Evolutionary conservation across 2,113 vertebrate genomes (phyloP), one percentile per base, ranked within the genome.

Genomic region (Aspiorhynchus laticeps): DNA sequence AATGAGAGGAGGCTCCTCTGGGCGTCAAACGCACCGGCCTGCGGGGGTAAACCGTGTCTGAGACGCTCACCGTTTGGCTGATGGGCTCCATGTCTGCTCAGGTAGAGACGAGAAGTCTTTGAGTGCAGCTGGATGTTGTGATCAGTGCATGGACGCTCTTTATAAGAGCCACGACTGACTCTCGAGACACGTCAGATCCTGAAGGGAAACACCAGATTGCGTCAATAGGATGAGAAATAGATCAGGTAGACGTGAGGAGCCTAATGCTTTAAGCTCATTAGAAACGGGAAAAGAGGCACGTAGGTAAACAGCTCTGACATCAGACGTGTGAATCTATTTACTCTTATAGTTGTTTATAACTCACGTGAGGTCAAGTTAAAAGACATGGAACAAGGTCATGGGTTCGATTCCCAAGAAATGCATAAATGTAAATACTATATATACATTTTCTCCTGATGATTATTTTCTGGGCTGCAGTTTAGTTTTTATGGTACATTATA

Each of bases 221-320:
- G 91, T 92, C 92, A 93, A 81, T 71, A 73, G 36, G 86, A 80
- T 85, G 87, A 89, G 85, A 76, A 83, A 80, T 84, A 86, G 87
- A 84, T 24, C 69, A 51, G 77, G 81, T 71, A 82, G 31, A 67
- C n/a, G 36, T 2, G 31, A 61, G 43, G 56, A 46, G 24, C 28
- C 28, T 83, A 83, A 77, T 53, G 24, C 80, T 28, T 53, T 87
- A 78, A 83, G 51, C 19, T 79, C 61, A 67, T 85, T 85, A 85
- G 59, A 36, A 9, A 33, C 75, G 28, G 24, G 31, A 33, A 59
- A 33, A 63, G 33, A 46, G n/a, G 26, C 71, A 61, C 36, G 26
- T 7, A 28, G 33, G 48, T 56, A 19, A 75, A 36, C 19, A 85
- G 36, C 24, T 41, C 17, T 41, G 36, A n/a, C 80, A 36, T 59